phyloP scores from a whole-genome alignment of 37 sponge, comb jelly and placozoan genomes.

The Agelas oroides region DNA sequence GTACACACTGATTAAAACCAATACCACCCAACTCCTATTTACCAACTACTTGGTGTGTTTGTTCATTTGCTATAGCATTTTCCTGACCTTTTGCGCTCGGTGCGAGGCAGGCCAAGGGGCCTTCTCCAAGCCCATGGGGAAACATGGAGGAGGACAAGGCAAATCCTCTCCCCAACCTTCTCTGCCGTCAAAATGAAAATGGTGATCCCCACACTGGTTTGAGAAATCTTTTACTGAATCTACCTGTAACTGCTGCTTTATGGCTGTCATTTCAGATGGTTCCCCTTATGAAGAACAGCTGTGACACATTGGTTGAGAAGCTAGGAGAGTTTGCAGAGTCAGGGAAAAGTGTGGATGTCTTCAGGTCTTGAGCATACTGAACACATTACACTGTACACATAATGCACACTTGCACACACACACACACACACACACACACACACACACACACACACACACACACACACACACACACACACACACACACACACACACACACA shows the following conservation, averaged over 20 bases:
- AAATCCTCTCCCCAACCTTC: slow-evolving; percentile 71
- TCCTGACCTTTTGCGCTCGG: slow-evolving; percentile 6
- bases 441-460: background rate
- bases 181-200: slow-evolving; percentile 67
- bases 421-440: background rate
- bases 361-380: too few species aligned
- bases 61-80: background rate
- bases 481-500: background rate
- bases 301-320: slow-evolving; percentile 18
- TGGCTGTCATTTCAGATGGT: slow-evolving; percentile 56
- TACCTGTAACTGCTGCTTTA: background rate
- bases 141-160: slow-evolving; percentile 54
- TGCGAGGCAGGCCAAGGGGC: slow-evolving; percentile 7
- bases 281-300: slow-evolving; percentile 59
- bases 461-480: slow-evolving; percentile 1
- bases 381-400: too few species aligned
- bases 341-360: slow-evolving; percentile 52
- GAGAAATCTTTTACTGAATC: too few species aligned
- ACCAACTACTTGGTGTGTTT: background rate
- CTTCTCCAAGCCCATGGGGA: slow-evolving; percentile 57
- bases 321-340: slow-evolving; percentile 36
- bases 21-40: background rate
- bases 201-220: slow-evolving; percentile 39
- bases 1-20: too few species aligned
- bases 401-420: slow-evolving; percentile 3